Base-by-base conservation (phyloP, 2,797 vertebrate genomes). In the Orientallactaga sibirica region DNA sequence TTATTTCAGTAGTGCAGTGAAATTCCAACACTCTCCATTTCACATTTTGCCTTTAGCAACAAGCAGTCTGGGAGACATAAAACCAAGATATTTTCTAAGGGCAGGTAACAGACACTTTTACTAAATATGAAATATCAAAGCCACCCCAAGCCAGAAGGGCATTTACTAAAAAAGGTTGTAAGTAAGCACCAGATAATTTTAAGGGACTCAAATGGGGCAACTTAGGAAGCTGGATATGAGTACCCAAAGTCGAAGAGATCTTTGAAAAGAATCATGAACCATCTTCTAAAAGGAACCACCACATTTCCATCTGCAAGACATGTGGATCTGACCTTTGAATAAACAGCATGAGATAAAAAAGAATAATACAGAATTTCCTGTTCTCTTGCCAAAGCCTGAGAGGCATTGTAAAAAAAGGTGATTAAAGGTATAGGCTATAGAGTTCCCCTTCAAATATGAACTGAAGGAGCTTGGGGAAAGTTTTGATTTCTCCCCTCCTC, bases 71-170 rank as follows among this genome's bases (percentile, higher is more conserved):
- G 92, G 83, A 96, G 92, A 95, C 86, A 97, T 96, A 97, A 97
- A 95, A 92, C 84, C 88, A 70, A 95, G 95, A 92, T 96, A 96
- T 97, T 95, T 97, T 97, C 94, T 95, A 93, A 97, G 95, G 95
- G 94, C 95, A 94, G 76, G 90, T 91, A 93, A 88, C 88, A 97
- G 96, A 95, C 95, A 94, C 78, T 97, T 88, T 88, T 84, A 96
- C 90, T 95, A 97, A 97, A 96, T 95, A 95, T 95, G 92, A 96
- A 97, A 95, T 97, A 96, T 66, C 93, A 95, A 74, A 93, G 67
- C 88, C 78, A 96, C 90, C 86, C 83, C 76, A 95, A 91, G 94
- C 83, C 80, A 91, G 86, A 95, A 93, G 86, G 81, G 52, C 86
- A 93, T 96, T 96, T 87, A 80, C 93, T 91, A 92, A 94, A 96